Evolutionary conservation across 2,113 vertebrate genomes (phyloP).

Genomic region (Pionites leucogaster): DNA sequence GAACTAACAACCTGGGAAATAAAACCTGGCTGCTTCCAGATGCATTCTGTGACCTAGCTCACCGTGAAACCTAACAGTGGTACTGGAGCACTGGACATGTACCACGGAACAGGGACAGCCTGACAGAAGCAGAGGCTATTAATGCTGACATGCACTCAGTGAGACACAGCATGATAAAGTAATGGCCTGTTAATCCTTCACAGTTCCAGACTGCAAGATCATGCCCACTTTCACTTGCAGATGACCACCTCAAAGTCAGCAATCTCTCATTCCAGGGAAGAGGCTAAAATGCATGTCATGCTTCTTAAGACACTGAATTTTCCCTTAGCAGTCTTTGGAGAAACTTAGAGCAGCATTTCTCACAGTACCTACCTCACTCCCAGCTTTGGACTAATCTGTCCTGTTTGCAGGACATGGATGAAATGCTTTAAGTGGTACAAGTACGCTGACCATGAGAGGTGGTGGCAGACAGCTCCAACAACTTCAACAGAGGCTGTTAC

Average conservation of each 20-base stretch:
- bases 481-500: constrained; percentile 87
- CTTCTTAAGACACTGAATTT: not conserved
- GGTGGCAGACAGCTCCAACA: constrained; percentile 88
- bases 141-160: not conserved
- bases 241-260: not conserved
- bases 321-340: not conserved
- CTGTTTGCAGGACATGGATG: constrained; percentile 87
- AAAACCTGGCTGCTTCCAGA: not conserved
- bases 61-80: not conserved
- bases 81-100: not conserved
- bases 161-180: not conserved
- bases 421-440: constrained; percentile 92
- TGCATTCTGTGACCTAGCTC: not conserved
- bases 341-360: not conserved
- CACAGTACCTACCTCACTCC: constrained; percentile 88
- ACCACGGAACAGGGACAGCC: not conserved
- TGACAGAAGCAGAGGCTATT: not conserved
- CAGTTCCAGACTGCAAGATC: not conserved
- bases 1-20: not conserved
- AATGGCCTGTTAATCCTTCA: not conserved
- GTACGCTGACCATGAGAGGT: constrained; percentile 92
- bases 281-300: not conserved
- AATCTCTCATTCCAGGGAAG: not conserved
- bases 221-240: not conserved
- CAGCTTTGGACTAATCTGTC: constrained; percentile 86